phyloP scores from a whole-genome alignment of 2,888 invertebrate species.

The Acronicta aceris region DNA sequence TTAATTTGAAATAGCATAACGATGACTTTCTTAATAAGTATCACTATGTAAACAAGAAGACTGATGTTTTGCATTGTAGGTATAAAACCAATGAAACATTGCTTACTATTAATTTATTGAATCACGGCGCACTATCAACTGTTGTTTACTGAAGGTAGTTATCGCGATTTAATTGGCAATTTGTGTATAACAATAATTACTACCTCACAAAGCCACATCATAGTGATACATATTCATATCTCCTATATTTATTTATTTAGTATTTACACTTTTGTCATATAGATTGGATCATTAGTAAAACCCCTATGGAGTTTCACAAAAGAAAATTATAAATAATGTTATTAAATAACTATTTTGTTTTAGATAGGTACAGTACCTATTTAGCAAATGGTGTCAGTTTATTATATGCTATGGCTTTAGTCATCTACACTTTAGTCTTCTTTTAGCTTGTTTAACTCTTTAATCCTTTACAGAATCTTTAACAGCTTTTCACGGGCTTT shows the following conservation, averaged over 20 bases:
- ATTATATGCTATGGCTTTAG: no score
- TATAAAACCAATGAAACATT: slow-evolving; percentile 7
- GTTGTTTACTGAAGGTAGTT: slow-evolving; percentile 18
- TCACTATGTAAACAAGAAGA: no score
- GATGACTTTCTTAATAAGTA: no score
- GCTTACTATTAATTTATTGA: slow-evolving; percentile 12
- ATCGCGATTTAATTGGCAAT: slow-evolving; percentile 51
- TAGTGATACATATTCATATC: slow-evolving; percentile 27
- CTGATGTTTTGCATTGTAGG: background rate
- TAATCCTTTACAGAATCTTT: no score
- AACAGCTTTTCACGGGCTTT: no score
- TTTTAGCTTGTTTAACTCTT: no score
- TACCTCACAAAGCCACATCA: slow-evolving; percentile 27
- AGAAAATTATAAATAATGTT: background rate
- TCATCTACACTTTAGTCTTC: no score
- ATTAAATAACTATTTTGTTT: no score
- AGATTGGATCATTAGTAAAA: slow-evolving; percentile 41
- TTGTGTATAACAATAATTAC: slow-evolving; percentile 46
- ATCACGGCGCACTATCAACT: slow-evolving; percentile 5
- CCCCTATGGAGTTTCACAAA: slow-evolving; percentile 14
- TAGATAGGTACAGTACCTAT: no score
- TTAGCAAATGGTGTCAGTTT: no score
- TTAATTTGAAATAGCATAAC: no score
- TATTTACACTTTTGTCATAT: slow-evolving; percentile 35
- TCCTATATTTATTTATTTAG: slow-evolving; percentile 14